Base-by-base conservation (phyloP, 2,113 vertebrate species). In the Spermophilus dauricus region DNA sequence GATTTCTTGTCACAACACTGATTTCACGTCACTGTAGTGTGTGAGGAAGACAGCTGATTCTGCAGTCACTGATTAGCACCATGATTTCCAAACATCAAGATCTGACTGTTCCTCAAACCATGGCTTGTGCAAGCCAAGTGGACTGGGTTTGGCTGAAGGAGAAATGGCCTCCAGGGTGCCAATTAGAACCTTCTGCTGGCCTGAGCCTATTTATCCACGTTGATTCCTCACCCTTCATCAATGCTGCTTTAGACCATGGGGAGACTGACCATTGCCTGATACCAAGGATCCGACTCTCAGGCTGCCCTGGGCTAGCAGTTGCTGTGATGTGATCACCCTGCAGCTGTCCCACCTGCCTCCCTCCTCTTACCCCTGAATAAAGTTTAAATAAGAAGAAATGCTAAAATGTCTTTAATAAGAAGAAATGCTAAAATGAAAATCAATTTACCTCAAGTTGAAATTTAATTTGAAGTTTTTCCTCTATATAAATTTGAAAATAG, bases 401-500 rank as follows among this genome's bases (percentile, higher is more conserved):
- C 30, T 16, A 53, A 53, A 4, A 53, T 51, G 51, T 51, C 8
- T 45, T 45, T 45, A 90, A 61, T 81, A 82, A 91, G 5, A 82
- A 95, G 70, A 72, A 94, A 77, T 39, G 18, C 30, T 16, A 53
- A 53, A 53, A 53, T 34, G 48, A 51, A 13, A 13, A 12, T 51
- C 2, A 51, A 82, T 84, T 81, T 92, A 91, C 42, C 8, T 86
- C 26, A 75, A 73, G 14, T 78, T 88, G 69, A 96, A 53, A 67
- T 78, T 93, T 53, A 88, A 91, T 78, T 91, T 88, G n/a, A 88
- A 76, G 22, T 73, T 95, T 88, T 73, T 92, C 53, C 92, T 28
- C 73, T 88, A 76, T 37, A 89, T 73, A 45, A 87, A 11, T 96
- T 88, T 72, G 30, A 73, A 97, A 95, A 90, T 81, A 69, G 30